Evolutionary conservation across 1,140 invertebrate genomes (phyloP).

Genomic region (Parasteatoda tepidariorum): DNA sequence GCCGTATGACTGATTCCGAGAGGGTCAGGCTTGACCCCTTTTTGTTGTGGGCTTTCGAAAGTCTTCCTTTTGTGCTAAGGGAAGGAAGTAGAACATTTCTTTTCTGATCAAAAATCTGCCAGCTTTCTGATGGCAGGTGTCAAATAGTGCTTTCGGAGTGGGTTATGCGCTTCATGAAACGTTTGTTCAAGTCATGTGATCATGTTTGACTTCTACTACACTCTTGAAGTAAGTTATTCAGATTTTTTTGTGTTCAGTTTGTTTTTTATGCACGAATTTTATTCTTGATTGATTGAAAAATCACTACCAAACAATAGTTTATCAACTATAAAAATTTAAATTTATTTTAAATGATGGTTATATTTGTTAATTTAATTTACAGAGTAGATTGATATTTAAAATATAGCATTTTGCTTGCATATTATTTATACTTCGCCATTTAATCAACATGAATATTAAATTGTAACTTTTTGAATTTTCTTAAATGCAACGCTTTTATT

Average conservation of each 20-base stretch:
- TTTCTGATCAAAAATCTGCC: not conserved
- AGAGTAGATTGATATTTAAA: too few species aligned
- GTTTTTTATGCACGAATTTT: too few species aligned
- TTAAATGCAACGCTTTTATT: too few species aligned
- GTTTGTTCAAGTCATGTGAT: conserved; percentile 13
- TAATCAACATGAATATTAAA: too few species aligned
- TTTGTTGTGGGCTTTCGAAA: conserved; percentile 10
- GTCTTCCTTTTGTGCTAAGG: not conserved
- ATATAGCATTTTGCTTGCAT: too few species aligned
- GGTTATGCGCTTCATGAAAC: not conserved
- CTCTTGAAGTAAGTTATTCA: conserved; percentile 71
- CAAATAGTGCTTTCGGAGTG: not conserved
- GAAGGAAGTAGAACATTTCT: conserved; percentile 7
- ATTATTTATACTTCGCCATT: too few species aligned
- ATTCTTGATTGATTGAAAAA: not conserved
- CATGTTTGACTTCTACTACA: conserved; percentile 27
- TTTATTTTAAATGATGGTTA: too few species aligned
- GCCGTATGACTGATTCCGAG: not conserved
- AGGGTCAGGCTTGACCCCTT: conserved; percentile 29
- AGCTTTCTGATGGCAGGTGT: not conserved
- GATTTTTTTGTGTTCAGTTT: too few species aligned
- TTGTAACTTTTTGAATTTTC: too few species aligned
- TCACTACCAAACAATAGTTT: not conserved
- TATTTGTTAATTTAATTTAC: too few species aligned
- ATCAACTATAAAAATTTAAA: too few species aligned